phyloP scores from a whole-genome alignment of 1,140 invertebrate species.

The Metopolophium dirhodum region DNA sequence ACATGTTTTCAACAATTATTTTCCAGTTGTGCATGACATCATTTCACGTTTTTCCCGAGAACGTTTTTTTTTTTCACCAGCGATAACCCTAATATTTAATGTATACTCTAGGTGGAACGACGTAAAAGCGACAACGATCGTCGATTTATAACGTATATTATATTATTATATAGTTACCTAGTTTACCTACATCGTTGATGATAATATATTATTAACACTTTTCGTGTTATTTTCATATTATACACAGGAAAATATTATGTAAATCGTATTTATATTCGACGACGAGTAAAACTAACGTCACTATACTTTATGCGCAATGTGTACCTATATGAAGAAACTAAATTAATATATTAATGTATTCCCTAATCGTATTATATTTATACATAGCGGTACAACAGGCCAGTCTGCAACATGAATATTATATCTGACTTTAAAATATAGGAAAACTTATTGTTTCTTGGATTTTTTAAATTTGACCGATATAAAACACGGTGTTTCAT shows the following conservation, averaged over 20 bases:
- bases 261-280: background rate
- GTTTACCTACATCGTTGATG: background rate
- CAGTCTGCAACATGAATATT: too few species aligned
- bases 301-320: background rate
- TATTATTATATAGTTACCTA: background rate
- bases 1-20: constrained; percentile 43
- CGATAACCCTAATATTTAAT: background rate
- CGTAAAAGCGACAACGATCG: background rate
- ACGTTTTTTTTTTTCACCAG: constrained; percentile 4
- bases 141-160: background rate
- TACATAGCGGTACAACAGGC: too few species aligned
- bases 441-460: background rate
- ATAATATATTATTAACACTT: background rate
- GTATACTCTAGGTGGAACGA: background rate
- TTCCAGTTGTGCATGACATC: constrained; percentile 39
- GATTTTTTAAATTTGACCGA: background rate
- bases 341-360: background rate
- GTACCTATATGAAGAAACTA: background rate
- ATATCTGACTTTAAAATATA: background rate
- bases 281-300: background rate
- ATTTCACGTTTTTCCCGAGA: constrained; percentile 34
- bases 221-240: background rate
- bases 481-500: background rate
- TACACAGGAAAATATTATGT: background rate
- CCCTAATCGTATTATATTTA: too few species aligned